Evolutionary conservation across 2,797 vertebrate species (phyloP).

Genomic region (Pelobates cultripes): DNA sequence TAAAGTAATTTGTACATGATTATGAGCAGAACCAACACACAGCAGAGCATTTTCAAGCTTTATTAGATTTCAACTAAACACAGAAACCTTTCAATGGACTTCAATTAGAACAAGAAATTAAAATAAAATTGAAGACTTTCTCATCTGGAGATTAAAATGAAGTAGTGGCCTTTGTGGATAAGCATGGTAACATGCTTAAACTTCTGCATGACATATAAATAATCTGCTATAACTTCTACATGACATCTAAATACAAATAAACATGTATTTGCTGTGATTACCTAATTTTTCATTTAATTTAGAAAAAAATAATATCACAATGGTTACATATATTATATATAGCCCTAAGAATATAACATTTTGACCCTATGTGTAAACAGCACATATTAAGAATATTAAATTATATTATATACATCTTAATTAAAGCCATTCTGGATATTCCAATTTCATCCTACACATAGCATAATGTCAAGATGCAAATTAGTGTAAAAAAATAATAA

Average conservation of each 20-base stretch:
- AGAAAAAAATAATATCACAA: background rate
- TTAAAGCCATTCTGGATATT: too few relatives aligned
- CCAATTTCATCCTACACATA: too few relatives aligned
- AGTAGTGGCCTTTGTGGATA: background rate
- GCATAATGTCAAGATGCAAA: too few relatives aligned
- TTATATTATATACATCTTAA: too few relatives aligned
- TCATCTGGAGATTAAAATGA: background rate
- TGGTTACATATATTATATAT: too few relatives aligned
- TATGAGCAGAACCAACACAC: conserved; percentile 50
- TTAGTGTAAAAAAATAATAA: too few relatives aligned
- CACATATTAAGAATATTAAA: too few relatives aligned
- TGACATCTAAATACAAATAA: background rate
- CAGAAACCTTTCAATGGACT: conserved; percentile 50
- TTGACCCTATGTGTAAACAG: too few relatives aligned
- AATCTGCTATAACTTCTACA: background rate
- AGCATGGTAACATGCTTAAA: background rate
- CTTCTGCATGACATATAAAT: background rate
- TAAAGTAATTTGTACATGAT: conserved; percentile 54
- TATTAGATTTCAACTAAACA: conserved; percentile 49
- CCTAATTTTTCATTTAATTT: background rate
- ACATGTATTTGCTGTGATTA: background rate
- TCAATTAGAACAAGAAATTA: conserved; percentile 35
- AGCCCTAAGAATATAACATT: too few relatives aligned
- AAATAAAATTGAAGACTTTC: conserved; percentile 8
- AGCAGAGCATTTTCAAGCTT: conserved; percentile 47